A percentile compares a stretch with the other conserved stretches of the same genome.
phyloP scores from a whole-genome alignment of 2,113 vertebrate genomes.

The Sinocyclocheilus anshuiensis region DNA sequence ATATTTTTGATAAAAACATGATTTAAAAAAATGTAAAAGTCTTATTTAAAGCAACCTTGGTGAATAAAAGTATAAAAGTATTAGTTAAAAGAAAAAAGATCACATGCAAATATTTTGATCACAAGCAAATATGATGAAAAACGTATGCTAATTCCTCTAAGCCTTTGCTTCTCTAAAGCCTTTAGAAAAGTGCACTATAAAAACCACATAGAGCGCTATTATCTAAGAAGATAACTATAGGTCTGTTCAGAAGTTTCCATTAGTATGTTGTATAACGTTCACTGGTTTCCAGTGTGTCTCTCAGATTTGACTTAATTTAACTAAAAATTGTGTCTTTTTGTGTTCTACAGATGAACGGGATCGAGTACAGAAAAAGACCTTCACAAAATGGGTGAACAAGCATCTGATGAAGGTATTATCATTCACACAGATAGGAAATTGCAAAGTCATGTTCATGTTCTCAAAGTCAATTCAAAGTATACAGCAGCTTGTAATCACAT shows the following conservation, averaged over 20 bases:
- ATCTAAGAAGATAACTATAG: background rate
- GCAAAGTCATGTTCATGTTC: no score
- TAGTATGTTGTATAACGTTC: background rate
- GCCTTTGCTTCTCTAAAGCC: no score
- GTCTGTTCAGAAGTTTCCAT: background rate
- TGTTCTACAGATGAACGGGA: constrained; percentile 90
- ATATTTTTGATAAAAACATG: no score
- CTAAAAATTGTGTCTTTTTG: constrained; percentile 20
- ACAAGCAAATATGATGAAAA: background rate
- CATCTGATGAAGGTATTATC: constrained; percentile 88
- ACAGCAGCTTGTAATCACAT: background rate
- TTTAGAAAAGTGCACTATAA: background rate
- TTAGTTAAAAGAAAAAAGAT: background rate
- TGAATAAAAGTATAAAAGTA: background rate
- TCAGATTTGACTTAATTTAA: background rate
- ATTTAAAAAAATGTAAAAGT: background rate
- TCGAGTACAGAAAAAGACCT: constrained; percentile 96
- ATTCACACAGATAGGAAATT: background rate
- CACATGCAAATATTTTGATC: background rate
- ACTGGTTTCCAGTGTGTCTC: background rate
- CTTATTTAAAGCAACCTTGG: background rate
- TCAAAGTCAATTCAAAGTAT: background rate
- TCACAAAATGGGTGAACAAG: constrained; percentile 99
- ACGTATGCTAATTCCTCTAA: background rate
- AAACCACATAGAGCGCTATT: background rate